Percentiles rank a stretch among this genome's conserved stretches.
Evolutionary conservation across 2,797 vertebrate species (phyloP).

Genomic region (Neosalanx taihuensis): DNA sequence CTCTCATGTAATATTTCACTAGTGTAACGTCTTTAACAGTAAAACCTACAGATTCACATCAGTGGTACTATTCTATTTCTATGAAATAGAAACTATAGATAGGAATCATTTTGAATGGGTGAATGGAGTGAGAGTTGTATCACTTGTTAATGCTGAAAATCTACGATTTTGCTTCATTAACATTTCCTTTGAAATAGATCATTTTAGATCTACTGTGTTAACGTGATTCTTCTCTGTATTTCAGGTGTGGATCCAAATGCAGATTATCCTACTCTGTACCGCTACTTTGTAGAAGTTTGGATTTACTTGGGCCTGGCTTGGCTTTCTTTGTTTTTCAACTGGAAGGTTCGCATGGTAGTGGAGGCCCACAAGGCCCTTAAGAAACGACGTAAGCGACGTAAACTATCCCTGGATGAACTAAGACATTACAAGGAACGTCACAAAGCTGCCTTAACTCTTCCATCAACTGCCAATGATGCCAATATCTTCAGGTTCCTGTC

Average conservation of each 20-base stretch:
- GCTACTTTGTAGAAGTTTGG: constrained; percentile 99
- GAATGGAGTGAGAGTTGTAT: too few species aligned
- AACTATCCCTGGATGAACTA: constrained; percentile 86
- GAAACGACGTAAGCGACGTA: constrained; percentile 89
- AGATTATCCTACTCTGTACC: constrained; percentile 90
- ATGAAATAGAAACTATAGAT: too few species aligned
- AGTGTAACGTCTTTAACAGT: too few species aligned
- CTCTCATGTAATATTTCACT: too few species aligned
- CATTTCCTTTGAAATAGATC: too few species aligned
- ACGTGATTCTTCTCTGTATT: constrained; percentile 28
- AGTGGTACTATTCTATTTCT: too few species aligned
- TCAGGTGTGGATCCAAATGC: constrained; percentile 90
- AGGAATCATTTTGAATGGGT: too few species aligned
- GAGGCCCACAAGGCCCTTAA: constrained; percentile 98
- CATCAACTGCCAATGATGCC: constrained; percentile 80
- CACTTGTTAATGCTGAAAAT: too few species aligned
- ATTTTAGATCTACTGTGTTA: not conserved
- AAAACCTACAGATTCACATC: too few species aligned
- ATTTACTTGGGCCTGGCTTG: constrained; percentile 96
- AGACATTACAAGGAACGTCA: constrained; percentile 77
- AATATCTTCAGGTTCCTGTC: constrained; percentile 96
- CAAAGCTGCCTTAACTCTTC: constrained; percentile 71
- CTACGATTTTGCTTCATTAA: too few species aligned
- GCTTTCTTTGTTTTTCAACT: constrained; percentile 97
- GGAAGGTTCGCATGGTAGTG: constrained; percentile 99